Base-by-base conservation (phyloP, 2,797 vertebrate species). In the Takifugu ocellatus region DNA sequence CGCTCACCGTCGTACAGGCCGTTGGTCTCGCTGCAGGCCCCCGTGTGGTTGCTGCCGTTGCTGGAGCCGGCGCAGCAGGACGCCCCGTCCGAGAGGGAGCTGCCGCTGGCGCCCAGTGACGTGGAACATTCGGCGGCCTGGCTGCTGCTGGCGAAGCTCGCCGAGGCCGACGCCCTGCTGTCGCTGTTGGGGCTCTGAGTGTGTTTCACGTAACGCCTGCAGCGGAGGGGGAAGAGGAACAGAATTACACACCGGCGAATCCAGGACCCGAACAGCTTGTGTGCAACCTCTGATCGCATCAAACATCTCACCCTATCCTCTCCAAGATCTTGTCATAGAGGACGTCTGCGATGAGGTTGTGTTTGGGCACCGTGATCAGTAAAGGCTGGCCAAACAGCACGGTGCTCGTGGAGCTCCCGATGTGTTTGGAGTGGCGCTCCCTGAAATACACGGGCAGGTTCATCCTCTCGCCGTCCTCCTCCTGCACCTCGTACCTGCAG, bases 401-500 rank as follows among this genome's bases (percentile, higher is more conserved):
- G 1, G 93, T 92, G 77, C 92, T 93, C 0, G 92, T 70, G 50
- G 96, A 92, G 57, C 83, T 87, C 68, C 90, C 93, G 0, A 90
- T 86, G 2, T 94, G 93, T 61, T 94, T 94, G 49, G 88, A 63
- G 75, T 93, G 93, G 77, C 93, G 94, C 77, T 98, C 96, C 86
- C 96, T 93, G 80, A 98, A 97, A 87, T 98, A 98, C 51, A 99
- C 86, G 0, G 93, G 94, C 66, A 99, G 92, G 51, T 92, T 94
- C 81, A 98, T 85, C 29, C 57, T 81, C 77, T 93, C 92, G 1
- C 80, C 87, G 63, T 96, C 92, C 0, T 91, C 91, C 76, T 93
- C 92, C 43, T 93, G 92, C 10, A 97, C 93, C 78, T 98, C 96
- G 0, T 98, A 98, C 66, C 96, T 99, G 89, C 52, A 70, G 36